Evolutionary conservation across 1,140 invertebrate species (phyloP).

Genomic region (Euwallacea similis): DNA sequence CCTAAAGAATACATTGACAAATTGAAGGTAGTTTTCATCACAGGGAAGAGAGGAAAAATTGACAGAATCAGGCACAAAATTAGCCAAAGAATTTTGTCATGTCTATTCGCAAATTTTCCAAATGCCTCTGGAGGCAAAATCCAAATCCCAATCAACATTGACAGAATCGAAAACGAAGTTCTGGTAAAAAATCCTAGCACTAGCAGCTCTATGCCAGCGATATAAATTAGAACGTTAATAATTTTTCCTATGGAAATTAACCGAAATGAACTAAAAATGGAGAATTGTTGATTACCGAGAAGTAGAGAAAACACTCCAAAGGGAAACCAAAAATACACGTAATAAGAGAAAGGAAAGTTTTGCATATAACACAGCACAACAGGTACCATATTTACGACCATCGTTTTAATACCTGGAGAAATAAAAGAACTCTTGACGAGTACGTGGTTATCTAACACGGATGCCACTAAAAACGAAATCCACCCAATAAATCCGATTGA

Average conservation of each 20-base stretch:
- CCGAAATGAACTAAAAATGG: constrained; percentile 6
- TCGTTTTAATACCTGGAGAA: not conserved
- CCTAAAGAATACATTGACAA: constrained; percentile 42
- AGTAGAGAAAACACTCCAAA: constrained; percentile 33
- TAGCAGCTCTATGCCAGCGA: constrained; percentile 40
- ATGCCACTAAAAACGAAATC: constrained; percentile 43
- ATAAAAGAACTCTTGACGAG: not conserved
- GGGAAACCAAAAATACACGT: constrained; percentile 45
- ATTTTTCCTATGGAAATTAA: not conserved
- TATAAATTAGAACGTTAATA: constrained; percentile 28
- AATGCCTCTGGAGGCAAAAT: constrained; percentile 32
- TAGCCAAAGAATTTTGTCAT: constrained; percentile 44
- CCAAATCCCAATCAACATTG: constrained; percentile 40
- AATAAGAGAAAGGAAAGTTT: constrained; percentile 41
- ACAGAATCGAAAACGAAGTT: constrained; percentile 38
- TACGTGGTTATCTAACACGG: constrained; percentile 19
- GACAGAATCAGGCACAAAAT: constrained; percentile 37
- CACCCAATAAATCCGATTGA: constrained; percentile 44
- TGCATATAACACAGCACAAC: constrained; percentile 36
- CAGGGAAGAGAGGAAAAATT: constrained; percentile 45
- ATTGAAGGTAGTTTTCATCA: constrained; percentile 47
- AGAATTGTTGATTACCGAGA: not conserved
- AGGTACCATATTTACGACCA: constrained; percentile 20
- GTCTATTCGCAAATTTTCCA: constrained; percentile 17
- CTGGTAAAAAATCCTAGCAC: constrained; percentile 44